Evolutionary conservation across 2,888 invertebrate species (phyloP).

Genomic region (Stomorhina lunata): DNA sequence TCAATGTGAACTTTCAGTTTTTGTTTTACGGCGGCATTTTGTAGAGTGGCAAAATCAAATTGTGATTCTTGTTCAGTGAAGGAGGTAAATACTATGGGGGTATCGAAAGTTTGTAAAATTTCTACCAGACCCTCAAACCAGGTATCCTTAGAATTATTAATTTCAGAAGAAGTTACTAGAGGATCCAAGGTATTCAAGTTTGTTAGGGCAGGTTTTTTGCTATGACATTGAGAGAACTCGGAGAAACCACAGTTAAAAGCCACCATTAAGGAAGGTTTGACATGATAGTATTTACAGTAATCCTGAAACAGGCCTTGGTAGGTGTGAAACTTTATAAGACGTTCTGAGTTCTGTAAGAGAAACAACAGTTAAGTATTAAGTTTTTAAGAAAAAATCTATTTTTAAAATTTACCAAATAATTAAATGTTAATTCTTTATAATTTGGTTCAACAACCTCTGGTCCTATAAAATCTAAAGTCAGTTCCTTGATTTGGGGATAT

Average conservation of each 20-base stretch:
- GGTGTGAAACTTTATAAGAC: conserved; percentile 49
- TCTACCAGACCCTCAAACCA: conserved; percentile 68
- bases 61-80: conserved; percentile 69
- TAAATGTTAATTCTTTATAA: conserved; percentile 1
- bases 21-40: conserved; percentile 48
- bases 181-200: conserved; percentile 21
- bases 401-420: conserved; percentile 31
- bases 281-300: conserved; percentile 56
- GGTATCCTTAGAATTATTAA: conserved; percentile 30
- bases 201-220: not conserved
- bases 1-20: conserved; percentile 62
- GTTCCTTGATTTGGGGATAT: conserved; percentile 67
- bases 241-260: conserved; percentile 75
- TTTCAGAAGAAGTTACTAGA: not conserved
- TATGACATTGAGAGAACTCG: conserved; percentile 44
- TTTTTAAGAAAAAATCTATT: not conserved
- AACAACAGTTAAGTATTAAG: not conserved
- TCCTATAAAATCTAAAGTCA: conserved; percentile 73
- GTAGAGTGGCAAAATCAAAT: conserved; percentile 70
- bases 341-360: conserved; percentile 52
- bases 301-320: conserved; percentile 67
- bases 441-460: conserved; percentile 60
- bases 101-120: conserved; percentile 68
- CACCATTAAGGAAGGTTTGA: conserved; percentile 70
- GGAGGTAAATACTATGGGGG: conserved; percentile 75